Base-by-base conservation (phyloP, 2,113 vertebrate genomes). In the Aix galericulata region DNA sequence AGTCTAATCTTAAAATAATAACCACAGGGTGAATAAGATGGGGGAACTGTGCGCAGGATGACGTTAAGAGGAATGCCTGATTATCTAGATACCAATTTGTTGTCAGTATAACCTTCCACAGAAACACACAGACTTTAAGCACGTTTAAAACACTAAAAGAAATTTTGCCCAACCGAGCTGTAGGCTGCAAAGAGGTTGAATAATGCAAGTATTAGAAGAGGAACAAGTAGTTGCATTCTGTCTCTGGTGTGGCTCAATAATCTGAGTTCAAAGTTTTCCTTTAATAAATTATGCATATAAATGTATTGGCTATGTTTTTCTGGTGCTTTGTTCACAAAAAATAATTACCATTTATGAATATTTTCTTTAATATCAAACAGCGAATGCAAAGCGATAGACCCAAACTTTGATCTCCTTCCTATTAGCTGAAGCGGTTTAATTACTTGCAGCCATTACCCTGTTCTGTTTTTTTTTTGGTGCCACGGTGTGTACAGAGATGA, bases 331-430 rank as follows among this genome's bases (percentile, higher is more conserved):
- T 89, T 94, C 74, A 86, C 62, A 82, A 82, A 93, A 89, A 88
- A 42, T 86, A 72, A 87, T 92, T 84, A 84, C 17, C 36, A 48
- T 82, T 91, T 81, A 91, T 95, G 56, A 93, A 89, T 93, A 86
- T 90, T 96, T 93, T 83, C 88, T 74, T 44, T 71, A 55, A 87
- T 90, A 94, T 95, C 83, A 86, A 66, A 82, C 72, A 85, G 17
- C 0, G 0, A 79, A 81, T 78, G 8, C 67, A 76, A 86, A 83
- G 56, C 42, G 88, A 84, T 67, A 78, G 80, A 81, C 82, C 44
- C 68, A 78, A 92, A 90, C 94, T 93, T 96, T 96, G 94, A 96
- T 96, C 92, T 96, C 68, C 52, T 68, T 71, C 56, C 56, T 88
- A 14, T 88, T 90, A 88, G 73, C 52, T 5, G 3, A 86, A 93